A percentile compares a stretch with the other conserved stretches of the same genome.
phyloP scores from a whole-genome alignment of 2,888 invertebrate species.

The Rotaria sp. region DNA sequence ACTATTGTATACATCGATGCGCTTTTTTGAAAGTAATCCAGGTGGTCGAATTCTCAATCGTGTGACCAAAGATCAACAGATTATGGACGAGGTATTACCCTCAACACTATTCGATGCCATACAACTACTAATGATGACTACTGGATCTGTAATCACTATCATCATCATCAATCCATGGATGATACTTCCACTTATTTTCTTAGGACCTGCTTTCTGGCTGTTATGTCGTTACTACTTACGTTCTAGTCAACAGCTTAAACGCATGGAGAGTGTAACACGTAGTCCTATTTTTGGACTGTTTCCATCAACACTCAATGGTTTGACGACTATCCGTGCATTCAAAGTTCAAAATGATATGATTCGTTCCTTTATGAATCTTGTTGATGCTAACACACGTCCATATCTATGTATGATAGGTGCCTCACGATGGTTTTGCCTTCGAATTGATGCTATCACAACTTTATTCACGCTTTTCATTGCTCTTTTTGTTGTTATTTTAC shows the following conservation, averaged over 20 bases:
- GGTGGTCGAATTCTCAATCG: slow-evolving; percentile 72
- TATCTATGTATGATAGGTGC: slow-evolving; percentile 83
- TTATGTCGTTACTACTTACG: slow-evolving; percentile 64
- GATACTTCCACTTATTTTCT: slow-evolving; percentile 60
- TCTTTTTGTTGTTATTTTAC: too few relatives aligned
- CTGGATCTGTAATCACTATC: slow-evolving; percentile 63
- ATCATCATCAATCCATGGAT: slow-evolving; percentile 66
- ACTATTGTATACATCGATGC: slow-evolving; percentile 26
- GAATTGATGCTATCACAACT: too few relatives aligned
- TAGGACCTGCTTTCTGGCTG: slow-evolving; percentile 68
- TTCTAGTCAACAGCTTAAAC: slow-evolving; percentile 24
- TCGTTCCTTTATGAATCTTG: slow-evolving; percentile 55
- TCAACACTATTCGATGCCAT: slow-evolving; percentile 56
- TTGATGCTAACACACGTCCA: slow-evolving; percentile 74
- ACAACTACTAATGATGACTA: slow-evolving; percentile 63
- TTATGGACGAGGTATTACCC: slow-evolving; percentile 59
- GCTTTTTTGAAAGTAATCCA: slow-evolving; percentile 32
- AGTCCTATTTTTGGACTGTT: too few relatives aligned
- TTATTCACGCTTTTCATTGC: too few relatives aligned
- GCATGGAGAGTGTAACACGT: slow-evolving; percentile 35
- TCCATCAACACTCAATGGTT: too few relatives aligned
- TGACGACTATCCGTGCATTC: too few relatives aligned
- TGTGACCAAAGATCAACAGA: slow-evolving; percentile 75
- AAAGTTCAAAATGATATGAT: slow-evolving; percentile 71
- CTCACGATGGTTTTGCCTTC: slow-evolving; percentile 84